Conservation (phyloP, 2,888 invertebrate species). For the Mellilla xanthometata region DNA sequence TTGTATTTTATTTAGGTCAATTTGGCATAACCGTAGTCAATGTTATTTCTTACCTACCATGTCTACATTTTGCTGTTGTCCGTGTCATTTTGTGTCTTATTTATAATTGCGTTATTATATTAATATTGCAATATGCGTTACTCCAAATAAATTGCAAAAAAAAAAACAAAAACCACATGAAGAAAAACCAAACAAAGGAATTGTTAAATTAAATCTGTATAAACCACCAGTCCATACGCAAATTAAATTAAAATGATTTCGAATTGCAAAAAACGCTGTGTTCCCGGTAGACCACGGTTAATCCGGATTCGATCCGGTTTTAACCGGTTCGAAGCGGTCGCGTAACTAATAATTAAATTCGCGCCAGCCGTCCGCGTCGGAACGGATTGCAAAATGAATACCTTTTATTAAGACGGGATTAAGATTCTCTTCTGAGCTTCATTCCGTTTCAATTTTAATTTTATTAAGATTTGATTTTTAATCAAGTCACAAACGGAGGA, state of each 20-base stretch:
- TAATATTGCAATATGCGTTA: too few relatives aligned
- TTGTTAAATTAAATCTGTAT: too few relatives aligned
- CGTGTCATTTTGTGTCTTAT: too few relatives aligned
- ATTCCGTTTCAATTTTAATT: constrained; percentile 3
- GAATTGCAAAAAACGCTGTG: constrained; percentile 11
- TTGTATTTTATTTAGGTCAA: too few relatives aligned
- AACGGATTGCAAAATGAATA: constrained; percentile 22
- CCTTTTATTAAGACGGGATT: constrained; percentile 18
- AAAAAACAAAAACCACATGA: too few relatives aligned
- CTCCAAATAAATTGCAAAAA: too few relatives aligned
- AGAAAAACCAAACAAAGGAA: too few relatives aligned
- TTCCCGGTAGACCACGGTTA: constrained; percentile 30
- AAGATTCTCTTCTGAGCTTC: constrained; percentile 5
- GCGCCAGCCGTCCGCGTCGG: constrained; percentile 10
- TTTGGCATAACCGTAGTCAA: too few relatives aligned
- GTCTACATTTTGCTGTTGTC: too few relatives aligned
- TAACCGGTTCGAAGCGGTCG: constrained; percentile 27
- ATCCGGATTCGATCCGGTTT: constrained; percentile 35
- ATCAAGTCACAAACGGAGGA: too few relatives aligned
- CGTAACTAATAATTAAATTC: constrained; percentile 32
- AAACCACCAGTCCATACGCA: background rate
- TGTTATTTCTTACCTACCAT: too few relatives aligned
- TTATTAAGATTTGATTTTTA: background rate
- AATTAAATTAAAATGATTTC: background rate
- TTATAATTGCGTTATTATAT: too few relatives aligned